phyloP scores from a whole-genome alignment of 1,140 invertebrate genomes.

The Danaus plexippus region DNA sequence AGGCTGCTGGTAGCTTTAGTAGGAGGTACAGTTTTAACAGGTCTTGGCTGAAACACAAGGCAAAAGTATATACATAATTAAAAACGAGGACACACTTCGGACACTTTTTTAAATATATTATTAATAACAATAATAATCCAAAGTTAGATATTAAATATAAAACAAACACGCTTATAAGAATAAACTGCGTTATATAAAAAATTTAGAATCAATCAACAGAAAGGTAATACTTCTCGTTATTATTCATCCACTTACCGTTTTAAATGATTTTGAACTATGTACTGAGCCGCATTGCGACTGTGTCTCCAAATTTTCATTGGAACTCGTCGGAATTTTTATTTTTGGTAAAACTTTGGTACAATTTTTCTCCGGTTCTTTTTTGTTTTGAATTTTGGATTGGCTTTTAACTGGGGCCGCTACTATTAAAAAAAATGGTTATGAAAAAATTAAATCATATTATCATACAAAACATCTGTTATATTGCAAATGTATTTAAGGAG shows the following conservation, averaged over 20 bases:
- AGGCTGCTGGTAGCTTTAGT: slow-evolving; percentile 25
- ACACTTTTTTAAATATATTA: too few species aligned
- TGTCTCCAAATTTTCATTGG: slow-evolving; percentile 35
- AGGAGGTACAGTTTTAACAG: slow-evolving; percentile 27
- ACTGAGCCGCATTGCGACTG: slow-evolving; percentile 49
- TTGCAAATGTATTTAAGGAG: neutral
- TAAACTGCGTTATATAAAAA: too few species aligned
- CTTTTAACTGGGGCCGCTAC: slow-evolving; percentile 16
- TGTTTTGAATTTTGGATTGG: slow-evolving; percentile 26
- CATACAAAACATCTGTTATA: slow-evolving; percentile 1
- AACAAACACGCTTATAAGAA: too few species aligned
- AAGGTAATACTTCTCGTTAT: neutral
- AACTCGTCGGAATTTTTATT: slow-evolving; percentile 21
- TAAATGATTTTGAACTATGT: slow-evolving; percentile 46
- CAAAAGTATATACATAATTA: slow-evolving; percentile 1
- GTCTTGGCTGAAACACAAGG: slow-evolving; percentile 47
- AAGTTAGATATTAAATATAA: too few species aligned
- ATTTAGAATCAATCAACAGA: too few species aligned
- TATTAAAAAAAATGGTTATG: neutral
- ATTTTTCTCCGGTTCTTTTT: slow-evolving; percentile 31
- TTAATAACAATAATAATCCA: too few species aligned
- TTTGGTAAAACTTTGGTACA: slow-evolving; percentile 11
- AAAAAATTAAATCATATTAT: slow-evolving; percentile 2
- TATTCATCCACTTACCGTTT: slow-evolving; percentile 41
- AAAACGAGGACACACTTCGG: too few species aligned